Percentiles rank a stretch among this genome's conserved stretches.
Evolutionary conservation across 2,888 invertebrate species (phyloP).

Genomic region (Pyrrhia umbra): DNA sequence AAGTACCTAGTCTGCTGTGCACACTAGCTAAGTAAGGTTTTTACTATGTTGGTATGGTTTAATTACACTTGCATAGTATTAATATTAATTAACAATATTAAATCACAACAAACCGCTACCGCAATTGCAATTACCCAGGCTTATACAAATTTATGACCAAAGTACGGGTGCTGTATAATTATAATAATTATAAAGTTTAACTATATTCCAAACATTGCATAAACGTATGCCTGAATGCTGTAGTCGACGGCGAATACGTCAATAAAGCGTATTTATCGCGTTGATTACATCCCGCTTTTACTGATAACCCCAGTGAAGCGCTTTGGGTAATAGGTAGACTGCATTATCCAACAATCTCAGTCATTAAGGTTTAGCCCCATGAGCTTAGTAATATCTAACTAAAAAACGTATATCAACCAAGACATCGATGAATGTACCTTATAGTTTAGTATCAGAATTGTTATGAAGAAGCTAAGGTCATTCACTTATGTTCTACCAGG

Average conservation of each 20-base stretch:
- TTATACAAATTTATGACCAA: constrained; percentile 30
- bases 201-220: constrained; percentile 38
- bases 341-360: constrained; percentile 34
- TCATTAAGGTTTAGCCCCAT: no score
- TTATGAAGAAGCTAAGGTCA: constrained; percentile 18
- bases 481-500: constrained; percentile 82
- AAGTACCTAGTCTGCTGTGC: constrained; percentile 22
- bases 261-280: constrained; percentile 24
- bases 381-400: no score
- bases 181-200: constrained; percentile 44
- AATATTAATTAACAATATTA: constrained; percentile 21
- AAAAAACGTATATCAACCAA: no score
- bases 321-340: constrained; percentile 17
- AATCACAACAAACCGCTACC: constrained; percentile 9
- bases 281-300: constrained; percentile 20
- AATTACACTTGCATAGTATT: constrained; percentile 23
- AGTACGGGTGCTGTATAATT: constrained; percentile 18
- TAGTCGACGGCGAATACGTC: constrained; percentile 14
- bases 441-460: not conserved
- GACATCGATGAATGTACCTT: constrained; percentile 12
- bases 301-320: constrained; percentile 32
- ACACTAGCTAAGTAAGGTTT: constrained; percentile 5
- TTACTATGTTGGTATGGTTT: constrained; percentile 8
- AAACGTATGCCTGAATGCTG: constrained; percentile 21
- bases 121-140: constrained; percentile 16